Conservation (phyloP, 2,888 invertebrate genomes). For the Palloptera scutellata region DNA sequence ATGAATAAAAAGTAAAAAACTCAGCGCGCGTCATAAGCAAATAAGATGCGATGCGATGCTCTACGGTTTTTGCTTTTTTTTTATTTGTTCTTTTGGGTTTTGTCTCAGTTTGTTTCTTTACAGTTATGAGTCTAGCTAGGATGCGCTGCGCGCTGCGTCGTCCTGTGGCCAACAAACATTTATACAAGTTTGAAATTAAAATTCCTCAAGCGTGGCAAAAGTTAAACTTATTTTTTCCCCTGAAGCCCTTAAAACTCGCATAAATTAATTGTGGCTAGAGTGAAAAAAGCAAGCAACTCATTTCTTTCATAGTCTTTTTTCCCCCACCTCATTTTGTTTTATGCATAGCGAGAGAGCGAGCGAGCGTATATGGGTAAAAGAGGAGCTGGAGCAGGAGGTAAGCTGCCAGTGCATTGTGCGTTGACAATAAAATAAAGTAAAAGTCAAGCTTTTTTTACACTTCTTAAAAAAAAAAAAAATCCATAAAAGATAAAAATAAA, state of each 20-base stretch:
- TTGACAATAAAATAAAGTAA: slow-evolving; percentile 20
- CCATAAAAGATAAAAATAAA: slow-evolving; percentile 27
- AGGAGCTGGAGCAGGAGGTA: no score
- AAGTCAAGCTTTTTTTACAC: neutral
- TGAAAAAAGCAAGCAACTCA: slow-evolving; percentile 11
- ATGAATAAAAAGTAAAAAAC: no score
- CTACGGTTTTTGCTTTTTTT: slow-evolving; percentile 5
- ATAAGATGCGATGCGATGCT: slow-evolving; percentile 21
- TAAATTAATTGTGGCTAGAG: slow-evolving; percentile 52
- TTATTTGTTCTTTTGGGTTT: slow-evolving; percentile 15
- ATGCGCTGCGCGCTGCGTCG: neutral
- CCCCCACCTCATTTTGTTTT: neutral
- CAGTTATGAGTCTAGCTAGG: neutral
- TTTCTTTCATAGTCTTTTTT: slow-evolving; percentile 5
- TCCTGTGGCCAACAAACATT: slow-evolving; percentile 38
- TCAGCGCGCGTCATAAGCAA: slow-evolving; percentile 27
- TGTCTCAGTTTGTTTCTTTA: neutral
- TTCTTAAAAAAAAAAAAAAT: slow-evolving; percentile 43
- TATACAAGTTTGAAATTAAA: slow-evolving; percentile 41
- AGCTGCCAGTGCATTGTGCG: slow-evolving; percentile 12
- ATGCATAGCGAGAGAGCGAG: neutral
- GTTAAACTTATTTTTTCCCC: slow-evolving; percentile 37
- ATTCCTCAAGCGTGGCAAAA: slow-evolving; percentile 42
- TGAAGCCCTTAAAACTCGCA: slow-evolving; percentile 37
- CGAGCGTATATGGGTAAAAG: neutral